Evolutionary conservation across 2,797 vertebrate genomes (phyloP), one percentile per base, ranked within the genome.

Genomic region (Argyrosomus regius): DNA sequence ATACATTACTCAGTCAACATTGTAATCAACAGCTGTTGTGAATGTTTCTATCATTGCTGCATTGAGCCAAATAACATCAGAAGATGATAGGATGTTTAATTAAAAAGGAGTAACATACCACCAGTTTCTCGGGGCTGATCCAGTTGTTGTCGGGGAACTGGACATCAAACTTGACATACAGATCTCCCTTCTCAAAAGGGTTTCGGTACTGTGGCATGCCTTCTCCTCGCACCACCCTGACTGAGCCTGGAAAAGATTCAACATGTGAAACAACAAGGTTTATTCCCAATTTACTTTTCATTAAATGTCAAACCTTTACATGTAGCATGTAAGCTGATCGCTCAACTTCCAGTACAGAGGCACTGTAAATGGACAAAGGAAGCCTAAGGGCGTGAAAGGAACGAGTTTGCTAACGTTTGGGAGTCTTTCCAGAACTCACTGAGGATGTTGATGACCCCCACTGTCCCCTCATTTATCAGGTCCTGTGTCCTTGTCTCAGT

Each of bases 151-250:
- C 95, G 64, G 98, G 98, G 92, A 99, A 99, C 90, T 98, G 97
- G 80, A 99, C 98, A 2, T 99, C 98, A 90, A 99, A 99, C 81
- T 99, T 99, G 82, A 99, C 91, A 82, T 96, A 99, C 56, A 99
- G 94, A 81, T 99, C 98, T 49, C 98, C 98, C 80, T 99, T 99
- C 91, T 99, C 97, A 84, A 99, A 99, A 16, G 98, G 98, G 95
- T 99, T 99, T 48, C 98, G 96, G 87, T 99, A 99, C 78, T 99
- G 97, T 16, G 98, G 98, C 98, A 99, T 99, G 22, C 98, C 98
- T 90, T 99, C 98, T 49, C 97, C 97, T 90, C 97, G 92, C 84
- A 99, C 97, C 69, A 99, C 97, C 59, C 97, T 95, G 84, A 98
- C 93, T 4, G 97, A 98, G 64, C 96, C 98, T 99, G 91, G 3